Evolutionary conservation across 2,113 vertebrate genomes (phyloP).

Genomic region (Meleagris gallopavo): DNA sequence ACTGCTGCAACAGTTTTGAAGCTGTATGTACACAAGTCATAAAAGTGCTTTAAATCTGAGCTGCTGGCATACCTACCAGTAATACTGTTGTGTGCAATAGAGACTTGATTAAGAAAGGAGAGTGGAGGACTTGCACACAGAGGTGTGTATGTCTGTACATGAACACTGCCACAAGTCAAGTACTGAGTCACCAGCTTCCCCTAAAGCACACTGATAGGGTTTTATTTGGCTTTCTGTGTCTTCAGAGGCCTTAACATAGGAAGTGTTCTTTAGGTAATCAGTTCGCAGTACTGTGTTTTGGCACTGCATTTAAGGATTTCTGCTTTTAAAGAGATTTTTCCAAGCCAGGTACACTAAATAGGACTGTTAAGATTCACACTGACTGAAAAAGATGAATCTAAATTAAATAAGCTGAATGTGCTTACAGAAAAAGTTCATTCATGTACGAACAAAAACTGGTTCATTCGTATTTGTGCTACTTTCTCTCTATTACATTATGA

Average conservation of each 20-base stretch:
- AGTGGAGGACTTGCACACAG: not conserved
- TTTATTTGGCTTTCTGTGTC: not conserved
- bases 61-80: not conserved
- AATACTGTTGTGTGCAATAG: not conserved
- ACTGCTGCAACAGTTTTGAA: not conserved
- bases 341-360: not conserved
- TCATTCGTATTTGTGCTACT: not conserved
- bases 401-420: not conserved
- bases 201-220: not conserved
- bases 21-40: not conserved
- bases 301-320: not conserved
- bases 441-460: not conserved
- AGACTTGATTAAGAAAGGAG: not conserved
- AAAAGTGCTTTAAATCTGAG: not conserved
- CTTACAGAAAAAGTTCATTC: not conserved
- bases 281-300: not conserved
- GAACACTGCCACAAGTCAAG: not conserved
- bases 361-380: not conserved
- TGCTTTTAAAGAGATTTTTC: not conserved
- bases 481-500: not conserved
- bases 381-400: not conserved
- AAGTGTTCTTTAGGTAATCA: not conserved
- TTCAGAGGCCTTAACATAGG: not conserved
- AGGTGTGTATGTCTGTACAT: not conserved
- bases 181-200: not conserved